Conservation (phyloP, 1,140 invertebrate genomes). For the Drosophila malerkotliana region DNA sequence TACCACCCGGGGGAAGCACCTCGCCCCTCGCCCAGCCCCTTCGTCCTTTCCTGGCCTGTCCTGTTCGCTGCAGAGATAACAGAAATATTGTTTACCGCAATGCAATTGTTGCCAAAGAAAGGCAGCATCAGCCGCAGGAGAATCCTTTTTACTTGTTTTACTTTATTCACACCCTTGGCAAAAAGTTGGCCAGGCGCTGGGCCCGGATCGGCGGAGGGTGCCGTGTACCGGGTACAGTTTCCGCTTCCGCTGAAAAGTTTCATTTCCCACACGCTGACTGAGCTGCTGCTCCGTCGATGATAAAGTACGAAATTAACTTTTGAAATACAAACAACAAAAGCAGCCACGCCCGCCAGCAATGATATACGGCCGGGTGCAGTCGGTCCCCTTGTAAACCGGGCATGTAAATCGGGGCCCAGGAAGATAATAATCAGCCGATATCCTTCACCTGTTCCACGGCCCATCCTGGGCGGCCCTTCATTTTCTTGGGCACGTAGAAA, state of each 20-base stretch:
- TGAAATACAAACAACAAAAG: conserved; percentile 69
- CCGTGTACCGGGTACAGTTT: conserved; percentile 57
- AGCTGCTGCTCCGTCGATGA: conserved; percentile 40
- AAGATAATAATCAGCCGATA: conserved; percentile 21
- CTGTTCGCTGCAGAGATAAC: conserved; percentile 65
- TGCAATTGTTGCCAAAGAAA: conserved; percentile 80
- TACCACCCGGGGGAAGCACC: conserved; percentile 27
- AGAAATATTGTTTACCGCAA: conserved; percentile 81
- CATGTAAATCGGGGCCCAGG: conserved; percentile 39
- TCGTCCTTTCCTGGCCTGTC: not conserved
- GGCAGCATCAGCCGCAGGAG: conserved; percentile 4
- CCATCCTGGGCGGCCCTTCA: conserved; percentile 17
- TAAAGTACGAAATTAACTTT: conserved; percentile 81
- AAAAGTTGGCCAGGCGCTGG: conserved; percentile 27
- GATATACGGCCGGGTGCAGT: conserved; percentile 30
- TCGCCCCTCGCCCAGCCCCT: conserved; percentile 8
- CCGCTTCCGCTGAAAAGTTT: conserved; percentile 78
- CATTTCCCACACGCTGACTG: conserved; percentile 69
- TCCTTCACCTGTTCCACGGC: conserved; percentile 30
- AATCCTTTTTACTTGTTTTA: conserved; percentile 73
- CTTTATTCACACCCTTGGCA: conserved; percentile 72
- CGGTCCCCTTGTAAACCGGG: conserved; percentile 10
- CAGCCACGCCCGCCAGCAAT: conserved; percentile 42
- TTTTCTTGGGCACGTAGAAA: conserved; percentile 69
- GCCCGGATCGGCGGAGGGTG: not conserved